Evolutionary conservation across 2,797 vertebrate species (phyloP), one percentile per base, ranked within the genome.

Genomic region (Eremophila alpestris): DNA sequence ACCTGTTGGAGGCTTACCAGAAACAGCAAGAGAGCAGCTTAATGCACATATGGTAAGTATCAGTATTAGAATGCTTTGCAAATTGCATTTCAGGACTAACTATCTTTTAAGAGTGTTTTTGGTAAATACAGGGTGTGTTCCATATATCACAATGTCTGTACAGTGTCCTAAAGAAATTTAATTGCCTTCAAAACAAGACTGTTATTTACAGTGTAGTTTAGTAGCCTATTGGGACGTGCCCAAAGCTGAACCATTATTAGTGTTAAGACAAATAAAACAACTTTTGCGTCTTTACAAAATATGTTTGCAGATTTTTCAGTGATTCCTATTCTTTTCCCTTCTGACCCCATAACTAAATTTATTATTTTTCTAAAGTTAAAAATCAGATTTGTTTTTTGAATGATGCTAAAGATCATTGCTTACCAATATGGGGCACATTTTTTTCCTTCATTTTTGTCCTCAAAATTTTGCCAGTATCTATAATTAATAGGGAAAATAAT

Each of bases 1-100:
- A 98, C 99, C 99, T 93, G 98, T 99, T 97, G 99, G 99, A 98
- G 99, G 99, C 92, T 98, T 99, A 98, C 99, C 99, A 97, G 99
- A 99, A 98, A 99, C 99, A 65, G 99, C 99, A 93, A 98, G 98
- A 95, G 99, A 99, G 96, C 99, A 99, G 98, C 99, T 99, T 97
- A 99, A 98, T 97, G 97, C 98, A 97, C 99, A 99, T 98, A 98
- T 99, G 99, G 99, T 99, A 98, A 97, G 98, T 98, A 96, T 98
- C 97, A 98, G 95, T 97, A 97, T 97, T 96, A 97, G 96, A 97
- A 98, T 96, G 94, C 96, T 94, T 91, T 98, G 92, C 98, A 98
- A 98, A 98, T 98, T 95, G 97, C 59, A 76, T 96, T 97, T 96
- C 92, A 96, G 93, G 96, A 92, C 96, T 96, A 88, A 32, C 80